Conservation (phyloP, 1,140 invertebrate species). For the Conus ventricosus region DNA sequence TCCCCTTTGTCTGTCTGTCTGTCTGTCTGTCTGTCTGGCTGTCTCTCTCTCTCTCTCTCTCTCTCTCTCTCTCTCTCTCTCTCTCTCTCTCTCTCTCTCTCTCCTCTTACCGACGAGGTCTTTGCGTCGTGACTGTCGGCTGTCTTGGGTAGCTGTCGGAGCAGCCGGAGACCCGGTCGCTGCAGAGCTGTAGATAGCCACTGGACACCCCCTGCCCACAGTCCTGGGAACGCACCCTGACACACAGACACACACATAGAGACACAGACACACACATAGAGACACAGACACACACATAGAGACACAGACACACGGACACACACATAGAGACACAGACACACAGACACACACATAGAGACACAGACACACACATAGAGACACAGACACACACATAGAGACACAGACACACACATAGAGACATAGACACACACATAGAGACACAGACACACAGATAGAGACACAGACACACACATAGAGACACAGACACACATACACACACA, state of each 20-base stretch:
- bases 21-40: slow-evolving; percentile 87
- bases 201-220: slow-evolving; percentile 82
- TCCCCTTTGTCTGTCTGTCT: neutral
- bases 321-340: neutral
- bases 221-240: slow-evolving; percentile 83
- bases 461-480: no score
- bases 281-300: no score
- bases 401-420: no score
- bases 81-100: neutral
- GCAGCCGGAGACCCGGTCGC: slow-evolving; percentile 61
- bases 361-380: neutral
- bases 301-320: neutral
- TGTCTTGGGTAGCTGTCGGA: slow-evolving; percentile 56
- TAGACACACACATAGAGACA: no score
- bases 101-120: slow-evolving; percentile 28
- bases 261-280: no score
- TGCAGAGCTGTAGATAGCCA: slow-evolving; percentile 64
- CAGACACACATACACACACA: no score
- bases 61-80: slow-evolving; percentile 85
- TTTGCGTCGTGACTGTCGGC: slow-evolving; percentile 53
- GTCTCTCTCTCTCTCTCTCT: slow-evolving; percentile 78
- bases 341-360: slow-evolving; percentile 3
- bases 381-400: no score
- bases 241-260: neutral
- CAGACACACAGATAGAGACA: no score